phyloP scores from a whole-genome alignment of 2,797 vertebrate species.

The Acipenser oxyrinchus region DNA sequence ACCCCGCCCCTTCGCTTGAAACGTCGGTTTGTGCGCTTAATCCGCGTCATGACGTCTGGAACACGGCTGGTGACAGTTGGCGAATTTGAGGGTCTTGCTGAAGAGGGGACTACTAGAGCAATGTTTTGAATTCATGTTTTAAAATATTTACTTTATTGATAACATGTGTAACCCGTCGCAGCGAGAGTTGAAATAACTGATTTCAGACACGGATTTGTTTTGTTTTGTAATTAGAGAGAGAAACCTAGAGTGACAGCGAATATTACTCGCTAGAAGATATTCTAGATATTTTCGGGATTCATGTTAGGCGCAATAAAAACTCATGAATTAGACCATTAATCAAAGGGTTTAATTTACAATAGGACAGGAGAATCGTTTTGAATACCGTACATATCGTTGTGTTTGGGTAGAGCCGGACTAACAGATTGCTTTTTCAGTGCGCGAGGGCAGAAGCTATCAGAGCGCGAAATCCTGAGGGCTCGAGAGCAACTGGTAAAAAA shows the following conservation, averaged over 20 bases:
- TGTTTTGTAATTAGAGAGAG: neutral
- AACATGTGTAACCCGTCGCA: neutral
- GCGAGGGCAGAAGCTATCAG: neutral
- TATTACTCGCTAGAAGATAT: too few relatives aligned
- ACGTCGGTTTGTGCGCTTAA: too few relatives aligned
- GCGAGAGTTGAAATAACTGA: too few relatives aligned
- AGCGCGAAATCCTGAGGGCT: slow-evolving; percentile 15
- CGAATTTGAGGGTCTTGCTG: neutral
- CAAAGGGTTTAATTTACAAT: too few relatives aligned
- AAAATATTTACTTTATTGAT: slow-evolving; percentile 3
- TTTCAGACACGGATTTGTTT: neutral
- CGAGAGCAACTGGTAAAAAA: neutral
- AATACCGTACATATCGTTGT: too few relatives aligned
- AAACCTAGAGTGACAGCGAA: neutral
- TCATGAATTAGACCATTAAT: too few relatives aligned
- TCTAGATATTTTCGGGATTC: too few relatives aligned
- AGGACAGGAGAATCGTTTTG: too few relatives aligned
- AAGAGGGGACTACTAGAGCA: neutral
- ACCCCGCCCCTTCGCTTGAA: too few relatives aligned
- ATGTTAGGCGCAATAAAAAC: too few relatives aligned
- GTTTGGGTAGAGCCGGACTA: too few relatives aligned
- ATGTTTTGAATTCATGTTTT: neutral
- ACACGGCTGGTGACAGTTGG: slow-evolving; percentile 13
- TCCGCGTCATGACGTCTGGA: slow-evolving; percentile 10
- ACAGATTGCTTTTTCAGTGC: too few relatives aligned